Evolutionary conservation across 2,888 invertebrate genomes (phyloP).

Genomic region (Orthosia cruda): DNA sequence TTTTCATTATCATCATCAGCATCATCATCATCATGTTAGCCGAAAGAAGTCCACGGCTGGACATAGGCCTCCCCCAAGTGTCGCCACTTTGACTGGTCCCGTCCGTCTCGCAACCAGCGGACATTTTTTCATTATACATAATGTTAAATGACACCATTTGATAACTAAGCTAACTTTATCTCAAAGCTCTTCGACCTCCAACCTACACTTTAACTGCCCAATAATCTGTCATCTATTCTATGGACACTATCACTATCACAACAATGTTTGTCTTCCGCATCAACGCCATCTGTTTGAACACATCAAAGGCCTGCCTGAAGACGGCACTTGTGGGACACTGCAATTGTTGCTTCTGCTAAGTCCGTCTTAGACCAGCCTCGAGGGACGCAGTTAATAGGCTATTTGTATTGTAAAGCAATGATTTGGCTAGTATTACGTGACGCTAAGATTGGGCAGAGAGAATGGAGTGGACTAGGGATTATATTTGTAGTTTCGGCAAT

Average conservation of each 20-base stretch:
- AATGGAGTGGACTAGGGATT: background rate
- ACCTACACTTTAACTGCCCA: too few relatives aligned
- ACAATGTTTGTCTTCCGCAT: conserved; percentile 12
- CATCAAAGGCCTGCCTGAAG: conserved; percentile 26
- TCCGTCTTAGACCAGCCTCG: conserved; percentile 27
- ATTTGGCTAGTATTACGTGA: conserved; percentile 31
- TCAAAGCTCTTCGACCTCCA: too few relatives aligned
- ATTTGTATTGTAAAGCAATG: conserved; percentile 76
- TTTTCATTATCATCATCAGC: too few relatives aligned
- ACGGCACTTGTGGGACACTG: background rate
- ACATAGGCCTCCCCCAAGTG: too few relatives aligned
- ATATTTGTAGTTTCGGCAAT: too few relatives aligned
- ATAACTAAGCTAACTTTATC: too few relatives aligned
- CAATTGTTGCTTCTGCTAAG: conserved; percentile 48
- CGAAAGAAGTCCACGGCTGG: too few relatives aligned
- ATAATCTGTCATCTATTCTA: background rate
- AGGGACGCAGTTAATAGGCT: conserved; percentile 72
- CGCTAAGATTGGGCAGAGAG: background rate
- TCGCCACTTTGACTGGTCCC: too few relatives aligned
- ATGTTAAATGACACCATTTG: too few relatives aligned
- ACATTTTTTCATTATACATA: too few relatives aligned
- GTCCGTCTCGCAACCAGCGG: too few relatives aligned
- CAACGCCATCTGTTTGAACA: conserved; percentile 49
- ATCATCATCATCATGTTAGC: too few relatives aligned
- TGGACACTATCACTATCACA: background rate